Percentiles rank a stretch among this genome's conserved stretches.
phyloP scores from a whole-genome alignment of 2,113 vertebrate genomes.

The Odocoileus virginianus region DNA sequence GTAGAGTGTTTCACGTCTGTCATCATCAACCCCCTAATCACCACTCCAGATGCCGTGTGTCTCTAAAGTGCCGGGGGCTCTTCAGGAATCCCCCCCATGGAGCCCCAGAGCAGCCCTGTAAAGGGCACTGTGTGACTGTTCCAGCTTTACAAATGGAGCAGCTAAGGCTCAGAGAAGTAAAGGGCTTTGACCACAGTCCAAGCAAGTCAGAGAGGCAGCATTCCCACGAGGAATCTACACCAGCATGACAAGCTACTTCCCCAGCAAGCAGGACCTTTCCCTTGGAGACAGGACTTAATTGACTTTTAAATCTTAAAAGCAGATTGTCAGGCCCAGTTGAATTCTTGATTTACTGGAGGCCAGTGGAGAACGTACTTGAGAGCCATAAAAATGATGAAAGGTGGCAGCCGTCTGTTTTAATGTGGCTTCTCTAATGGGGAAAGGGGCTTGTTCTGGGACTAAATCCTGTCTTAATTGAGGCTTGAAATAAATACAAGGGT shows the following conservation, averaged over 20 bases:
- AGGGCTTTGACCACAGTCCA: not conserved
- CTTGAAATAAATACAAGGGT: not conserved
- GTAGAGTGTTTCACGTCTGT: not conserved
- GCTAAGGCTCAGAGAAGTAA: not conserved
- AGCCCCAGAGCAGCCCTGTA: not conserved
- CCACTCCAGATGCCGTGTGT: not conserved
- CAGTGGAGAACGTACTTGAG: not conserved
- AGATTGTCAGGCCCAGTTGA: not conserved
- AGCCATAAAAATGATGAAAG: conserved; percentile 42
- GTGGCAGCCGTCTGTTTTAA: not conserved
- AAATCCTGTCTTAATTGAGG: not conserved
- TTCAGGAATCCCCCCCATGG: not conserved
- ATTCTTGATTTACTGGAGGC: conserved; percentile 48
- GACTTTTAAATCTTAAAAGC: conserved; percentile 52
- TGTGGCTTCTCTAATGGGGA: not conserved
- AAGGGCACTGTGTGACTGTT: not conserved
- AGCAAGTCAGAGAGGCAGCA: not conserved
- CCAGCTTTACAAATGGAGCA: not conserved
- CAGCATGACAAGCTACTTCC: not conserved
- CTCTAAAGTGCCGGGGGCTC: not conserved
- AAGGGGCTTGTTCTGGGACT: not conserved
- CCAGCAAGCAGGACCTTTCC: not conserved
- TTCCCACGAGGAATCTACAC: not conserved
- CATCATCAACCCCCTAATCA: not conserved
- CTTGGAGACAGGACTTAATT: conserved; percentile 1